Conservation (phyloP, 2,113 vertebrate genomes). For the Sceloporus undulatus region DNA sequence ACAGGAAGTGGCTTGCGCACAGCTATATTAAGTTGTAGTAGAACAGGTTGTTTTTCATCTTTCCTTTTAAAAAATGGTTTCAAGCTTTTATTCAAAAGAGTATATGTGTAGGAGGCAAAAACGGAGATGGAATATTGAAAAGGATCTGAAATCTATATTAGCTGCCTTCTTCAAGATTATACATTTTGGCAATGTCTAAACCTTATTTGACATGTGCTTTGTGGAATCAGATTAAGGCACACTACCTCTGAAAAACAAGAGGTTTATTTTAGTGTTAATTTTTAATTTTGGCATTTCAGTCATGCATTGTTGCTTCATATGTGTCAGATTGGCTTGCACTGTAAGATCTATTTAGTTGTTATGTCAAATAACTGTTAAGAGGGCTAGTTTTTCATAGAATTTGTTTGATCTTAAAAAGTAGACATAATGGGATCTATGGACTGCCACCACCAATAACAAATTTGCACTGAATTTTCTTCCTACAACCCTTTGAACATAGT, state of each 20-base stretch:
- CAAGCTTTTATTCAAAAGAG: neutral
- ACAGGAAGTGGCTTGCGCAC: slow-evolving; percentile 32
- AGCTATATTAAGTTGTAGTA: slow-evolving; percentile 18
- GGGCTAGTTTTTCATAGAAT: neutral
- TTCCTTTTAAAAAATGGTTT: neutral
- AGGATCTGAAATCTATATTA: neutral
- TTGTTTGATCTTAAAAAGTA: neutral
- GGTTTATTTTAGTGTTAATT: neutral
- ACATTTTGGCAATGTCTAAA: neutral
- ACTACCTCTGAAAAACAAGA: neutral
- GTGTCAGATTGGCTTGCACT: neutral
- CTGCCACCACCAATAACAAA: neutral
- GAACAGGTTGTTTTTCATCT: slow-evolving; percentile 32
- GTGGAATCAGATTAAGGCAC: neutral
- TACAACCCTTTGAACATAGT: neutral
- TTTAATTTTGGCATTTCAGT: neutral
- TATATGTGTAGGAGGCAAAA: neutral
- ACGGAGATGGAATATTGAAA: neutral
- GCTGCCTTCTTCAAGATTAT: neutral
- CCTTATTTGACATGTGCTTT: neutral
- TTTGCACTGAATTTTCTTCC: neutral
- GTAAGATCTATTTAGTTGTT: neutral
- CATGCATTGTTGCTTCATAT: neutral
- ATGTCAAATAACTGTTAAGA: neutral
- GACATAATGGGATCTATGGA: neutral